These are phyloP conservation scores for Hycleus phaleratus DNA, from an alignment of 1,140 invertebrate species.

Conservation along the genomic window DNA sequence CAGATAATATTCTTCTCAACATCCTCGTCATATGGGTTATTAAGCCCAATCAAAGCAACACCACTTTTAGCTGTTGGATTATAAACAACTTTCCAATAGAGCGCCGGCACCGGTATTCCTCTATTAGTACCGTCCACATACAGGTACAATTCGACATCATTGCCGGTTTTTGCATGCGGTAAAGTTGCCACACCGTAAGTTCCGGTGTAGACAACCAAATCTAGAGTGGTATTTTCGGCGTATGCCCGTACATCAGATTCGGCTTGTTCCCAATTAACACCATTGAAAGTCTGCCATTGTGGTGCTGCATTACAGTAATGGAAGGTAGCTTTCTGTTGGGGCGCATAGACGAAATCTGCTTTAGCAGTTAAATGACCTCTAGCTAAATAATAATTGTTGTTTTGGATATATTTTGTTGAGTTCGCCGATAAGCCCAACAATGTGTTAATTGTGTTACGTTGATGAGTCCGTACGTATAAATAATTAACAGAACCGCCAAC, in stretches of 20 bases:
- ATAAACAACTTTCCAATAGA: constrained; percentile 56
- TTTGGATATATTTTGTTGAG: constrained; percentile 27
- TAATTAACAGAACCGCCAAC: constrained; percentile 19
- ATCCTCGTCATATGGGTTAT: constrained; percentile 52
- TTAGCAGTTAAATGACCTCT: constrained; percentile 54
- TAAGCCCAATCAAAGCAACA: constrained; percentile 54
- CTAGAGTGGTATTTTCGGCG: constrained; percentile 14
- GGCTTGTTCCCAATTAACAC: constrained; percentile 52
- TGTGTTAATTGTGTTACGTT: constrained; percentile 26
- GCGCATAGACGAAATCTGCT: constrained; percentile 52
- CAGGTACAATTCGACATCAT: constrained; percentile 42
- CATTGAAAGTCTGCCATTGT: constrained; percentile 60
- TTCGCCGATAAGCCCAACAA: constrained; percentile 32
- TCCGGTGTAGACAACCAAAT: constrained; percentile 48
- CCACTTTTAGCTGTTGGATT: constrained; percentile 44
- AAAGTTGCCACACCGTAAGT: constrained; percentile 43
- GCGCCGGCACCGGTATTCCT: constrained; percentile 47
- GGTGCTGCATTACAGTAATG: constrained; percentile 57
- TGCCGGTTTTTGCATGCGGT: constrained; percentile 37
- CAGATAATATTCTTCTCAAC: constrained; percentile 47
- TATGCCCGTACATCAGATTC: constrained; percentile 29
- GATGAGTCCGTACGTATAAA: constrained; percentile 28
- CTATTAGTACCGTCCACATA: constrained; percentile 38
- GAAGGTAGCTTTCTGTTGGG: constrained; percentile 47
- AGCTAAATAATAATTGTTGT: constrained; percentile 29